phyloP scores from a whole-genome alignment of 2,888 invertebrate species.

The Isotomurus palustris region DNA sequence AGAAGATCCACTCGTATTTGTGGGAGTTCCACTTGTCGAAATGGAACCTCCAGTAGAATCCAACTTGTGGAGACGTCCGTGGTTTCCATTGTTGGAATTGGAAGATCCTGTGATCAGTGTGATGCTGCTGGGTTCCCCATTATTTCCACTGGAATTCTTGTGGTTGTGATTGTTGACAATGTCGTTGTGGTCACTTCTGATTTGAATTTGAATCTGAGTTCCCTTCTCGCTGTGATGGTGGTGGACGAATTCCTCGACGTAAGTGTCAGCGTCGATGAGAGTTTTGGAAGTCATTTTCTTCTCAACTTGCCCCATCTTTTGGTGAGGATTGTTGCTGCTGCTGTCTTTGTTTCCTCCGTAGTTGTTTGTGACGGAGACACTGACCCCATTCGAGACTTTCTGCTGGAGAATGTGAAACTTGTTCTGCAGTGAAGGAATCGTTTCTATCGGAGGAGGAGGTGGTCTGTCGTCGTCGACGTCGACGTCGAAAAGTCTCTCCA shows the following conservation, averaged over 20 bases:
- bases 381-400: conserved; percentile 19
- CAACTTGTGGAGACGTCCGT: conserved; percentile 6
- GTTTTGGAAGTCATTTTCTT: conserved; percentile 2
- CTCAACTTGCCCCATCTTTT: background rate
- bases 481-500: conserved; percentile 41
- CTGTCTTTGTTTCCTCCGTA: too few relatives aligned
- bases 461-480: conserved; percentile 61
- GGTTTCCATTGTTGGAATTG: background rate
- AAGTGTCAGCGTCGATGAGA: background rate
- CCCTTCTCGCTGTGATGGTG: conserved; percentile 1
- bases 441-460: conserved; percentile 86
- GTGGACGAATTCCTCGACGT: conserved; percentile 17
- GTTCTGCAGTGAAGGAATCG: conserved; percentile 74
- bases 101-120: background rate
- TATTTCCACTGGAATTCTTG: background rate
- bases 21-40: conserved; percentile 25
- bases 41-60: conserved; percentile 30
- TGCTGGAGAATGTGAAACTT: conserved; percentile 24
- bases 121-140: background rate
- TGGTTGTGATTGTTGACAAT: conserved; percentile 8
- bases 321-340: background rate
- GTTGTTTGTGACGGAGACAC: conserved; percentile 29
- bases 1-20: conserved; percentile 34
- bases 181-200: conserved; percentile 20
- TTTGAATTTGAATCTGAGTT: conserved; percentile 25